These are phyloP conservation scores for Xestoiulus laeticollis DNA, from an alignment of 2,888 invertebrate species.

Conservation along the genomic window DNA sequence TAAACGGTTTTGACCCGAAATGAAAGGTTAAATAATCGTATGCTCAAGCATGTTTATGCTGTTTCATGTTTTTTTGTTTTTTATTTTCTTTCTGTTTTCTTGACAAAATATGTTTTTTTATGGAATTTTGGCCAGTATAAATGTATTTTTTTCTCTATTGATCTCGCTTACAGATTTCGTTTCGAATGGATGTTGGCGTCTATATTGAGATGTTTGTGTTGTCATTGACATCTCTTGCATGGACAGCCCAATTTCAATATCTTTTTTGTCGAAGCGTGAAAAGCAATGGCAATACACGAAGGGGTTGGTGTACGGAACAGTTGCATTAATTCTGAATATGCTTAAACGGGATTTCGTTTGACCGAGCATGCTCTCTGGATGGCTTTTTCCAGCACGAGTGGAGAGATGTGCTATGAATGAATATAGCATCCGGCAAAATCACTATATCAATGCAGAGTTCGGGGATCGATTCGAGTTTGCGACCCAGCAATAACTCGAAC, in stretches of 20 bases:
- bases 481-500: conserved; percentile 29
- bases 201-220: conserved; percentile 5
- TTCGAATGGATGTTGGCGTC: neutral
- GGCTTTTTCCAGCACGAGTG: neutral
- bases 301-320: neutral
- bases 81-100: neutral
- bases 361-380: neutral
- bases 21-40: no score
- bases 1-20: no score
- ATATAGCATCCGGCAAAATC: neutral
- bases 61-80: neutral
- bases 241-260: neutral
- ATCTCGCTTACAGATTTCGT: neutral
- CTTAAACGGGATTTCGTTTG: neutral
- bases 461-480: conserved; percentile 11
- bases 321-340: neutral
- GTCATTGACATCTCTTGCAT: conserved; percentile 17
- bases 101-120: neutral
- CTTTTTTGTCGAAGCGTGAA: conserved; percentile 32
- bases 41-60: neutral
- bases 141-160: neutral
- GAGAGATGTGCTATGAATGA: neutral
- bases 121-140: neutral
- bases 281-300: neutral
- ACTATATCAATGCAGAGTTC: neutral